A percentile compares a stretch with the other conserved stretches of the same genome.
phyloP scores from a whole-genome alignment of 2,797 vertebrate genomes.

The Helostoma temminkii region DNA sequence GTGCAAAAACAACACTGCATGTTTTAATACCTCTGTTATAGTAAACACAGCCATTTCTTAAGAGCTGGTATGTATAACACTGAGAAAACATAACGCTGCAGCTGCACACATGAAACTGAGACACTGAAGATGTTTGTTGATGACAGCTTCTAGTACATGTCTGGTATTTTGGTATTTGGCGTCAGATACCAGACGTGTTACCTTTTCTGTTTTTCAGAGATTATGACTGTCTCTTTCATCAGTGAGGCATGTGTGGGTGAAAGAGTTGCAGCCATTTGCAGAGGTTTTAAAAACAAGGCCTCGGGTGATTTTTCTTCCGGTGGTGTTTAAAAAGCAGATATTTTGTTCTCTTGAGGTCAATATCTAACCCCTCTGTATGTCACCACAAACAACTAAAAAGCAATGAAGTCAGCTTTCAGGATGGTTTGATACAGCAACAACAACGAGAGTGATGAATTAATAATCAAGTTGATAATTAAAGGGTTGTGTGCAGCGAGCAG shows the following conservation, averaged over 20 bases:
- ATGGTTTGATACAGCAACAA: too few relatives aligned
- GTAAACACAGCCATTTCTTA: not conserved
- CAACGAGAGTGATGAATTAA: too few relatives aligned
- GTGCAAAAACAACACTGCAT: not conserved
- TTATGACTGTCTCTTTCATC: too few relatives aligned
- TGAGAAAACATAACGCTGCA: not conserved
- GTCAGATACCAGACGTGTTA: not conserved
- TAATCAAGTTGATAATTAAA: too few relatives aligned
- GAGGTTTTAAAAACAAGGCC: slow-evolving; percentile 3
- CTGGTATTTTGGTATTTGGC: slow-evolving; percentile 5
- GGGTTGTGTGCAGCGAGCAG: too few relatives aligned
- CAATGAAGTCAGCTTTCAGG: not conserved
- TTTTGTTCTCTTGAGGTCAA: not conserved
- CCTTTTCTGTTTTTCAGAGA: slow-evolving; percentile 12
- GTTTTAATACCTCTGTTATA: not conserved
- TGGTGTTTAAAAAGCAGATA: not conserved
- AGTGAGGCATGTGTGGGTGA: not conserved
- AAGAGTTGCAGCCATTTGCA: not conserved
- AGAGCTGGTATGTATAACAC: not conserved
- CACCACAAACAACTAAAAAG: not conserved
- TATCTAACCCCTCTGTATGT: not conserved
- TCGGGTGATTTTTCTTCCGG: not conserved
- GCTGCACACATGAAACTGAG: not conserved
- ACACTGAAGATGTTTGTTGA: not conserved
- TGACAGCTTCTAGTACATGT: slow-evolving; percentile 1